Conservation (phyloP, 2,113 vertebrate species). For the Triplophysa siluroides region DNA sequence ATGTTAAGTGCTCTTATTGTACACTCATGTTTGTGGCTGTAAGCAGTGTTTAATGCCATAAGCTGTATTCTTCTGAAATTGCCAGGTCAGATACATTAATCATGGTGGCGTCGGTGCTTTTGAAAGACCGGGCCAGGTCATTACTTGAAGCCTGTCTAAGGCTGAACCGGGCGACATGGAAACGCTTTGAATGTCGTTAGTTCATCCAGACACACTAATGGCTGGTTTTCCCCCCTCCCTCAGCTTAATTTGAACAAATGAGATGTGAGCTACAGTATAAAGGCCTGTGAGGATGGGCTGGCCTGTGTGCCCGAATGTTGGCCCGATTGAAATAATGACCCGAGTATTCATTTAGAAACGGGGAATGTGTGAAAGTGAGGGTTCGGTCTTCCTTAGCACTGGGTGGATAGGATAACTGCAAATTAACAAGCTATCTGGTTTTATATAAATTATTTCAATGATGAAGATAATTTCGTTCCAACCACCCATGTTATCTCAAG, state of each 20-base stretch:
- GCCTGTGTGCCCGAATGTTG: neutral
- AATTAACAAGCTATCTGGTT: neutral
- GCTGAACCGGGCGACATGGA: conserved; percentile 71
- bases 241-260: conserved; percentile 74
- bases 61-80: conserved; percentile 76
- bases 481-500: conserved; percentile 20
- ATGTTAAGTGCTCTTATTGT: conserved; percentile 68
- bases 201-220: conserved; percentile 74
- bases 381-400: neutral
- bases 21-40: conserved; percentile 61
- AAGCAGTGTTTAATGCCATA: conserved; percentile 68
- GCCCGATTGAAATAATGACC: conserved; percentile 9
- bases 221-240: conserved; percentile 53
- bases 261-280: conserved; percentile 64
- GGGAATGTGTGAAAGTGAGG: conserved; percentile 9
- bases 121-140: conserved; percentile 77
- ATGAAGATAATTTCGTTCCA: conserved; percentile 8
- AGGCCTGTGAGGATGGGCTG: conserved; percentile 56
- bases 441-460: neutral
- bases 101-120: conserved; percentile 71
- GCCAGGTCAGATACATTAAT: conserved; percentile 78
- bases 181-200: conserved; percentile 73
- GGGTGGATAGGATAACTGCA: neutral
- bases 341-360: conserved; percentile 35
- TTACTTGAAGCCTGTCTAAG: conserved; percentile 71